These are phyloP conservation scores for Tribolium freemani DNA, from an alignment of 2,888 invertebrate genomes.

Conservation along the genomic window DNA sequence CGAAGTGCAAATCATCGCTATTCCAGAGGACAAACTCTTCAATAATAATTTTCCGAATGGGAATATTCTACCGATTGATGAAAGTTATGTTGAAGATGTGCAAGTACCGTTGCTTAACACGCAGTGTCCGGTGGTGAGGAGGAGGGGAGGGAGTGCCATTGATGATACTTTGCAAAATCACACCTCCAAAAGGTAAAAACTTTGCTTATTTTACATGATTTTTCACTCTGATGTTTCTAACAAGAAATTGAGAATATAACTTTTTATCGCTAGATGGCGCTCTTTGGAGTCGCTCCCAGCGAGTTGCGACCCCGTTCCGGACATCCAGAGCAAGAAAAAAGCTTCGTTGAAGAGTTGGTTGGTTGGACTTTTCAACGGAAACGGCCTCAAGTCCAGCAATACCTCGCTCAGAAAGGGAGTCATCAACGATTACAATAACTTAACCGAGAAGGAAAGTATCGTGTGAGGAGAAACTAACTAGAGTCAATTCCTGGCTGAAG, in stretches of 20 bases:
- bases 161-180: conserved; percentile 64
- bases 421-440: conserved; percentile 70
- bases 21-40: conserved; percentile 67
- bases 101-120: conserved; percentile 67
- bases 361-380: conserved; percentile 81
- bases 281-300: conserved; percentile 80
- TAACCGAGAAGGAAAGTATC: conserved; percentile 74
- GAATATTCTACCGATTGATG: conserved; percentile 66
- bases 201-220: too few species aligned
- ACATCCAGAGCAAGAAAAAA: conserved; percentile 73
- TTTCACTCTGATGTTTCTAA: too few species aligned
- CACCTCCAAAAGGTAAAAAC: conserved; percentile 55
- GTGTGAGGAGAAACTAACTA: conserved; percentile 57
- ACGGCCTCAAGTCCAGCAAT: conserved; percentile 78
- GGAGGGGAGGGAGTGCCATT: conserved; percentile 61
- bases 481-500: not conserved
- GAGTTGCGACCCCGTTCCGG: conserved; percentile 58
- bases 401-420: conserved; percentile 72
- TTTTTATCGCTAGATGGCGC: conserved; percentile 72
- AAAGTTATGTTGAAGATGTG: conserved; percentile 64
- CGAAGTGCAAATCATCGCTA: conserved; percentile 66
- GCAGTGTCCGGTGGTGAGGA: conserved; percentile 58
- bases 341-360: conserved; percentile 81
- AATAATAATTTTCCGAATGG: conserved; percentile 73
- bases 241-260: too few species aligned